These are phyloP conservation scores for Prinia subflava DNA, from an alignment of 2,113 vertebrate genomes.

Conservation along the genomic window DNA sequence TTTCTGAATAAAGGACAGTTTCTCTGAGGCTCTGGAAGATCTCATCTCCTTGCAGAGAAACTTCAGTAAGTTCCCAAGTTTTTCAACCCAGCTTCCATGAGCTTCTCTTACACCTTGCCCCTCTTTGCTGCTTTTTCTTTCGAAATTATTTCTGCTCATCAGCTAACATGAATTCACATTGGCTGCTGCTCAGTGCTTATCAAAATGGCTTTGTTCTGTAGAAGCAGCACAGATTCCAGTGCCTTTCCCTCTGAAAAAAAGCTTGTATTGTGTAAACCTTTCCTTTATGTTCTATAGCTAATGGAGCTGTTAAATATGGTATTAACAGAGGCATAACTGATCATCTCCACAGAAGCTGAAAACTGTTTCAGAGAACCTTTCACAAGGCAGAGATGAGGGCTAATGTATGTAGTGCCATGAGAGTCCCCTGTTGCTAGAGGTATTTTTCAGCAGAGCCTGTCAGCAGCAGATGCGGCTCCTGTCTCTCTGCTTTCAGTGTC, in stretches of 20 bases:
- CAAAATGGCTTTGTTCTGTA: background rate
- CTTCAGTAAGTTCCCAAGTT: background rate
- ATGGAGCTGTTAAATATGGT: background rate
- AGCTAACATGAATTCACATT: background rate
- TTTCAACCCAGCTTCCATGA: background rate
- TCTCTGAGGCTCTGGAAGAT: background rate
- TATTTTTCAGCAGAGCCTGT: background rate
- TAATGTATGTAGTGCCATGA: background rate
- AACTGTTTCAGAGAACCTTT: background rate
- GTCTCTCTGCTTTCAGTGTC: background rate
- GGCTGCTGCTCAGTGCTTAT: background rate
- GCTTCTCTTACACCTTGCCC: background rate
- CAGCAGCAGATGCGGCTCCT: background rate
- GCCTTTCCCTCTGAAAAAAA: background rate
- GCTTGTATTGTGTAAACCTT: background rate
- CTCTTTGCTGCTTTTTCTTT: background rate
- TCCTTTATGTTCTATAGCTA: background rate
- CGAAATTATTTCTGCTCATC: background rate
- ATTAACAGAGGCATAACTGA: background rate
- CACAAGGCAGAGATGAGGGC: background rate
- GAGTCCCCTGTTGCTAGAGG: background rate
- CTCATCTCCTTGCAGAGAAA: conserved; percentile 4
- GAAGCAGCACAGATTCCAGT: background rate
- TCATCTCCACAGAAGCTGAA: background rate
- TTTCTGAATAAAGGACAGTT: conserved; percentile 32